These are phyloP conservation scores for Pachliopta kotzebuea DNA, from an alignment of 2,888 invertebrate genomes.

Conservation along the genomic window DNA sequence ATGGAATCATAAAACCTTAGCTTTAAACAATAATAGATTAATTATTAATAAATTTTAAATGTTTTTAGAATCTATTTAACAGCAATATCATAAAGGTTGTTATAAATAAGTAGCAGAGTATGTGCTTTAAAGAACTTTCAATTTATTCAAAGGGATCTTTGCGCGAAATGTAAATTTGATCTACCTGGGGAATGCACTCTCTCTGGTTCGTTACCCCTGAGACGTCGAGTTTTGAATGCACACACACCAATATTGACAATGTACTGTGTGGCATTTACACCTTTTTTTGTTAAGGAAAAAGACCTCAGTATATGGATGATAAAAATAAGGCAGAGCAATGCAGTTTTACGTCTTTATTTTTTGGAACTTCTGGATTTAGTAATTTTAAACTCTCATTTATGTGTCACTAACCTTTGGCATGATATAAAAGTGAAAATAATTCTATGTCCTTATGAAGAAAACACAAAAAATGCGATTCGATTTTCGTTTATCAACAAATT, in stretches of 20 bases:
- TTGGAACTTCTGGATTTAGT: not conserved
- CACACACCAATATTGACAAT: slow-evolving; percentile 57
- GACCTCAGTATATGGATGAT: slow-evolving; percentile 32
- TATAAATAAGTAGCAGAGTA: not conserved
- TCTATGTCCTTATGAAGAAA: not conserved
- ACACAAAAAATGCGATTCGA: no score
- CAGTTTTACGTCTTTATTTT: slow-evolving; percentile 26
- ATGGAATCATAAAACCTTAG: no score
- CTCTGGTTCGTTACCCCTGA: slow-evolving; percentile 55
- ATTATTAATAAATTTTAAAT: not conserved
- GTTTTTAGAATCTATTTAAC: not conserved
- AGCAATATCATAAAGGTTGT: not conserved
- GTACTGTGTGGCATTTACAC: slow-evolving; percentile 49
- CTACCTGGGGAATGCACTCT: slow-evolving; percentile 40
- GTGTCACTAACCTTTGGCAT: slow-evolving; percentile 1
- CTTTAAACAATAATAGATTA: no score
- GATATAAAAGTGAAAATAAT: slow-evolving; percentile 16
- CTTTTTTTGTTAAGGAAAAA: slow-evolving; percentile 40
- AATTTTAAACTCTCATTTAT: slow-evolving; percentile 8
- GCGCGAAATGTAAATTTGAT: slow-evolving; percentile 44
- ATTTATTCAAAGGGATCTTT: slow-evolving; percentile 39
- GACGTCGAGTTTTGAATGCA: slow-evolving; percentile 29
- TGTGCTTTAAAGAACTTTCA: slow-evolving; percentile 12
- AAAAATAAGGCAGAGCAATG: slow-evolving; percentile 12
- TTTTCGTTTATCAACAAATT: no score